Percentiles rank a stretch among this genome's conserved stretches.
Conservation (phyloP, 2,797 vertebrate species). For the Lycodopsis pacificus region DNA sequence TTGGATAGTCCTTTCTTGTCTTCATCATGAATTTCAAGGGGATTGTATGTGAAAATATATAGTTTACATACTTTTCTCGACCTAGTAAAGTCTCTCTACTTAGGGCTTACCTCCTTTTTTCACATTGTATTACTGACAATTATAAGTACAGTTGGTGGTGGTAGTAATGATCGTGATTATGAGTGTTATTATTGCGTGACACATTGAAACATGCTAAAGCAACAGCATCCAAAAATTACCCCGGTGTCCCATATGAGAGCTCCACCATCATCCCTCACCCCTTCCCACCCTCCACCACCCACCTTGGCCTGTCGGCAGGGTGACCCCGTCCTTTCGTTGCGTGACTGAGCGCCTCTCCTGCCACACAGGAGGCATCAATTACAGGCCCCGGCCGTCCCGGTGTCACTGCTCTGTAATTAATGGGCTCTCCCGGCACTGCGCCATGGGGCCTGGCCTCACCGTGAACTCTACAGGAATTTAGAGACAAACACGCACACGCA, state of each 20-base stretch:
- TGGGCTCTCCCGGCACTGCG: slow-evolving; percentile 82
- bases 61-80: neutral
- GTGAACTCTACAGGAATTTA: slow-evolving; percentile 87
- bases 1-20: neutral
- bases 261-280: slow-evolving; percentile 31
- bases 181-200: neutral
- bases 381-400: slow-evolving; percentile 78
- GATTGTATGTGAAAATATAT: neutral
- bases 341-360: slow-evolving; percentile 81
- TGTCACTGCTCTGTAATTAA: slow-evolving; percentile 88
- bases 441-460: slow-evolving; percentile 83
- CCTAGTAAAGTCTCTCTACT: neutral
- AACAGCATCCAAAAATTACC: neutral
- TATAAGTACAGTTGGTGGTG: slow-evolving; percentile 11
- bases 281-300: slow-evolving; percentile 34
- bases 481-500: slow-evolving; percentile 73
- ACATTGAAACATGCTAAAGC: neutral
- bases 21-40: neutral
- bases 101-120: neutral
- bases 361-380: slow-evolving; percentile 87
- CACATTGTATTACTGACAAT: neutral
- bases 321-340: slow-evolving; percentile 79
- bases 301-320: slow-evolving; percentile 69
- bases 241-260: neutral
- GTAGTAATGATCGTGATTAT: slow-evolving; percentile 18